Evolutionary conservation across 2,888 invertebrate species (phyloP).

Genomic region (Nemurella pictetii): DNA sequence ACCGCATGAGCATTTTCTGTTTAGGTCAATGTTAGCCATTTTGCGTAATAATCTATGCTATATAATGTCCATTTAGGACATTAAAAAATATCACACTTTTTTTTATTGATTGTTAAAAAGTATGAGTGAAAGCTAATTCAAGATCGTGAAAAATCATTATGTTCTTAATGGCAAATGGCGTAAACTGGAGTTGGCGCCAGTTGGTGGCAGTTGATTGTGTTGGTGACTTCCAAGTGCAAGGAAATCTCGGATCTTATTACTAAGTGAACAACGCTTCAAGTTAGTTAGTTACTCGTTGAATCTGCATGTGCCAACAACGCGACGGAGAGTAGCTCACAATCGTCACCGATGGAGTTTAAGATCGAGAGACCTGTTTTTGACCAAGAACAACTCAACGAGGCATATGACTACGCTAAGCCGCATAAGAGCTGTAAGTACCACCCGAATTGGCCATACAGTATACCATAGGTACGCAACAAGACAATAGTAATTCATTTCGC

Average conservation of each 20-base stretch:
- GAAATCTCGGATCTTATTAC: not conserved
- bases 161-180: not conserved
- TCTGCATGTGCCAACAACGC: not conserved
- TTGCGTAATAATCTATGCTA: not conserved
- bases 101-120: not conserved
- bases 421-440: conserved; percentile 10
- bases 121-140: not conserved
- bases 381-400: conserved; percentile 18
- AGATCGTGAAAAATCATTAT: not conserved
- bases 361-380: conserved; percentile 15
- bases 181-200: not conserved
- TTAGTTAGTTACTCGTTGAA: not conserved
- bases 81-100: not conserved
- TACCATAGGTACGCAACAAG: not conserved
- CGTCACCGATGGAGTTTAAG: not conserved
- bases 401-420: conserved; percentile 17
- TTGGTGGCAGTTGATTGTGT: not conserved
- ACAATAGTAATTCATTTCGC: not conserved
- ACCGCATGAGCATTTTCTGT: not conserved
- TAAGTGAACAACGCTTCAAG: not conserved
- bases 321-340: not conserved
- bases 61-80: not conserved
- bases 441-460: not conserved
- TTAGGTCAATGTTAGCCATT: not conserved
- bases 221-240: not conserved